phyloP scores from a whole-genome alignment of 2,113 vertebrate genomes.

The Sylvietta virens region DNA sequence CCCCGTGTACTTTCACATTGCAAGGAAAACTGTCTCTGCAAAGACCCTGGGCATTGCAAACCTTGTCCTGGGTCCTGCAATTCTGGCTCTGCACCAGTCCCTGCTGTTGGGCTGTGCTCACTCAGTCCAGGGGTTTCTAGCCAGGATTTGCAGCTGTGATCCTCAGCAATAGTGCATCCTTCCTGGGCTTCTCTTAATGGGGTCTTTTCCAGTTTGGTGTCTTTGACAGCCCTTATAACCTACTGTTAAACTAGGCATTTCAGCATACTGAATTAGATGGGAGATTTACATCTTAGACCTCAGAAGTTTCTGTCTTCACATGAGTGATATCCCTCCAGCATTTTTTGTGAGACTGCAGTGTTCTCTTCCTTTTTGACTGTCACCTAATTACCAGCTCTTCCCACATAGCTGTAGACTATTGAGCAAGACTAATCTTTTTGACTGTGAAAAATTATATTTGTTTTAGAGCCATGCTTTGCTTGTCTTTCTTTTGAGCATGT shows the following conservation, averaged over 20 bases:
- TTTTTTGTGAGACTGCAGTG: not conserved
- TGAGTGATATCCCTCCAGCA: not conserved
- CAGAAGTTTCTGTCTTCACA: not conserved
- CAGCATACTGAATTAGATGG: not conserved
- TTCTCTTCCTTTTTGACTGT: not conserved
- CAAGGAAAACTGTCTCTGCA: not conserved
- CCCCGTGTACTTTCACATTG: fast-evolving
- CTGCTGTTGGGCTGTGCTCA: not conserved
- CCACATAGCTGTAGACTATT: conserved; percentile 32
- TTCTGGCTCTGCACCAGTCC: not conserved
- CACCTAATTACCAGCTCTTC: conserved; percentile 30
- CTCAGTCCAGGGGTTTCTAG: not conserved
- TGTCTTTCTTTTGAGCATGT: conserved; percentile 32
- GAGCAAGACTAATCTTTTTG: conserved; percentile 57
- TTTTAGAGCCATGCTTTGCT: conserved; percentile 37
- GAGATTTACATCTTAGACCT: not conserved
- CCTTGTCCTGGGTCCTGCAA: not conserved
- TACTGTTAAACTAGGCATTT: not conserved
- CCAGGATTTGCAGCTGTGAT: not conserved
- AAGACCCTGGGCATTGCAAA: not conserved
- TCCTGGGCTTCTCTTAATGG: not conserved
- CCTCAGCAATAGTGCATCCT: not conserved
- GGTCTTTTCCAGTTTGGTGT: not conserved
- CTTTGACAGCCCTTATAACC: not conserved
- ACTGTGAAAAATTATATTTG: conserved; percentile 57